Evolutionary conservation across 2,113 vertebrate species (phyloP).

Genomic region (Illadopsis cleaveri): DNA sequence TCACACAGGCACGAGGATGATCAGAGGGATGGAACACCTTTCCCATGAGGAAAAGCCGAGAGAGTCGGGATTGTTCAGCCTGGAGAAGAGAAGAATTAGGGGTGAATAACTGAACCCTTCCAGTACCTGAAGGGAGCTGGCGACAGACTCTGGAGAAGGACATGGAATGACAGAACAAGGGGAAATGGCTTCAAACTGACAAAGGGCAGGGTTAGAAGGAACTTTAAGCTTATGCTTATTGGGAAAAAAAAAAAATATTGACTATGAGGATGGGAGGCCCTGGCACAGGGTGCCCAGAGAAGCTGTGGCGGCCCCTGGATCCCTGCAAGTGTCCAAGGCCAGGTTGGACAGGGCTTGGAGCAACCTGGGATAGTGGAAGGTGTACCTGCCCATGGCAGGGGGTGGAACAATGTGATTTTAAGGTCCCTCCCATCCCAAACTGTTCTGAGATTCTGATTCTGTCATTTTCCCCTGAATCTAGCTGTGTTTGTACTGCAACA

Average conservation of each 20-base stretch:
- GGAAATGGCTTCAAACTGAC: not conserved
- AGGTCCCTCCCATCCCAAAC: not conserved
- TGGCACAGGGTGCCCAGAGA: not conserved
- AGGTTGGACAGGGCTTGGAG: not conserved
- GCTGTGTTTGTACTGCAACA: not conserved
- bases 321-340: not conserved
- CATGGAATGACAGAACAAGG: not conserved
- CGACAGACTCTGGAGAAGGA: not conserved
- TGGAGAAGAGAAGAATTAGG: not conserved
- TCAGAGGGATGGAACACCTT: not conserved
- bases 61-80: not conserved
- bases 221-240: not conserved
- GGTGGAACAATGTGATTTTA: not conserved
- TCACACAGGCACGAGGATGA: fast-evolving
- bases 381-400: not conserved
- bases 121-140: not conserved
- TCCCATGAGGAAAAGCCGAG: not conserved
- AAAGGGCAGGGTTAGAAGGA: not conserved
- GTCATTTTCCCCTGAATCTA: fast-evolving
- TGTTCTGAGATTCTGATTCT: not conserved
- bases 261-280: fast-evolving
- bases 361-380: not conserved
- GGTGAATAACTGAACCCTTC: not conserved
- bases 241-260: no score
- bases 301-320: not conserved